These are phyloP conservation scores for Epinephelus fuscoguttatus DNA, from an alignment of 2,113 vertebrate species.

Conservation along the genomic window DNA sequence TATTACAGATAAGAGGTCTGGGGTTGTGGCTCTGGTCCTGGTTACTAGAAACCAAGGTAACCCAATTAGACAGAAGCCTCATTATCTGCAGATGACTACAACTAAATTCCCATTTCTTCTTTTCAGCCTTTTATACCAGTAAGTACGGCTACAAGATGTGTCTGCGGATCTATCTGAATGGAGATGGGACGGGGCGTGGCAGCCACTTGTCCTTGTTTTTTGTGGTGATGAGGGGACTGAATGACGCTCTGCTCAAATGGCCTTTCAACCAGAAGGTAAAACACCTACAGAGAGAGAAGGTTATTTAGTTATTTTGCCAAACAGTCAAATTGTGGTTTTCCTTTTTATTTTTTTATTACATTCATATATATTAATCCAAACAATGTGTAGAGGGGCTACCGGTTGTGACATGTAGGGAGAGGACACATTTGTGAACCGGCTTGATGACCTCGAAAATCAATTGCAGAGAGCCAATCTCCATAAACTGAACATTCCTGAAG, in stretches of 20 bases:
- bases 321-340: background rate
- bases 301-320: background rate
- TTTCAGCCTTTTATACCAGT: constrained; percentile 88
- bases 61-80: background rate
- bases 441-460: too few species aligned
- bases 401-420: too few species aligned
- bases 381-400: too few species aligned
- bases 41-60: background rate
- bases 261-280: constrained; percentile 85
- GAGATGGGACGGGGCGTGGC: constrained; percentile 86
- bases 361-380: too few species aligned
- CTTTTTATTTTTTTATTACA: background rate
- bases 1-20: background rate
- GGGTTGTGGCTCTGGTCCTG: background rate
- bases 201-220: constrained; percentile 87
- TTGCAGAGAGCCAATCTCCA: too few species aligned
- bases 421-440: too few species aligned
- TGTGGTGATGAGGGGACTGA: constrained; percentile 84
- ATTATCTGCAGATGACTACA: background rate
- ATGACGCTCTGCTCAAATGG: constrained; percentile 85
- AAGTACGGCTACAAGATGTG: constrained; percentile 89
- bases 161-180: constrained; percentile 87
- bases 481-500: too few species aligned
- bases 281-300: background rate
- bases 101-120: background rate